phyloP scores from a whole-genome alignment of 2,113 vertebrate species.

The Plecotus auritus region DNA sequence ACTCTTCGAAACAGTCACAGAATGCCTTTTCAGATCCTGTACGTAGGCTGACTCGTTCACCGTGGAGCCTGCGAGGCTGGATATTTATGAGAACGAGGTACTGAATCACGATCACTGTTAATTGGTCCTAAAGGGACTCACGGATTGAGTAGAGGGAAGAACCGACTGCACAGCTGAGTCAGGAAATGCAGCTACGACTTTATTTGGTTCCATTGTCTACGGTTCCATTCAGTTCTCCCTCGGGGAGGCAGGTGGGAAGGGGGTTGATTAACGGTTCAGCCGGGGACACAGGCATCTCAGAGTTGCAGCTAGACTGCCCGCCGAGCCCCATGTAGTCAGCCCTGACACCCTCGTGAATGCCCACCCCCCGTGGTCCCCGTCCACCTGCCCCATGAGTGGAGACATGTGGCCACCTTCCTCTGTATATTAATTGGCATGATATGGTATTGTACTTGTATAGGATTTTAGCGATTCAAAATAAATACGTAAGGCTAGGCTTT shows the following conservation, averaged over 20 bases:
- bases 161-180: conserved; percentile 12
- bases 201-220: conserved; percentile 14
- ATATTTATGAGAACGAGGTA: conserved; percentile 64
- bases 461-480: conserved; percentile 76
- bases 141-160: neutral
- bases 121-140: conserved; percentile 23
- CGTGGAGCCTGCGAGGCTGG: conserved; percentile 60
- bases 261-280: neutral
- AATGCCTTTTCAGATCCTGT: conserved; percentile 80
- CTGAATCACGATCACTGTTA: conserved; percentile 7
- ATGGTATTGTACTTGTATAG: conserved; percentile 79
- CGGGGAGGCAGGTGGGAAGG: neutral
- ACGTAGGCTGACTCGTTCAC: conserved; percentile 68
- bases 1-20: conserved; percentile 79
- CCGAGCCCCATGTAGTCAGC: conserved; percentile 37
- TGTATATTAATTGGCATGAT: conserved; percentile 79
- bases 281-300: neutral
- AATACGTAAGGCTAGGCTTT: conserved; percentile 79
- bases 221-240: neutral
- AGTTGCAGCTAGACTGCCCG: neutral
- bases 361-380: conserved; percentile 41
- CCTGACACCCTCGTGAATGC: conserved; percentile 44
- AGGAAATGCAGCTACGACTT: conserved; percentile 57
- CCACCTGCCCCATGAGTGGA: conserved; percentile 17
- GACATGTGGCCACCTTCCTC: conserved; percentile 66